These are phyloP conservation scores for Torymus aiolomorphi DNA, from an alignment of 2,888 invertebrate genomes.

Conservation along the genomic window DNA sequence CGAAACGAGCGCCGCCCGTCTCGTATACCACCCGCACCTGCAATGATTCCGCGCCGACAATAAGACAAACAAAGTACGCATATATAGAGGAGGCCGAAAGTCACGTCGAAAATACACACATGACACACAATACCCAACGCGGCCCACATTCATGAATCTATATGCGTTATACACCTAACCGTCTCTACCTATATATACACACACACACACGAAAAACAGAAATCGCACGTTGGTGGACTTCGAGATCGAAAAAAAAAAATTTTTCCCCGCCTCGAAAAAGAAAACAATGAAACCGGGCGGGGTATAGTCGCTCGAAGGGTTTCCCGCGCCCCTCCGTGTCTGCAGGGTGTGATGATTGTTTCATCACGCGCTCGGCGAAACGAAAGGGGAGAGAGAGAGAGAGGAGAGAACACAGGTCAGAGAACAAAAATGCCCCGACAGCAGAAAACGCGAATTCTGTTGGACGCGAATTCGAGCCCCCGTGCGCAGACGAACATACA, in stretches of 20 bases:
- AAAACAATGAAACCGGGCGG: slow-evolving; percentile 42
- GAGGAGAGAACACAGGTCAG: slow-evolving; percentile 23
- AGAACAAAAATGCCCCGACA: slow-evolving; percentile 61
- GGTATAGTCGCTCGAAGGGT: slow-evolving; percentile 11
- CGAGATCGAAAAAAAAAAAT: slow-evolving; percentile 25
- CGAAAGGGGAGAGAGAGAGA: slow-evolving; percentile 27
- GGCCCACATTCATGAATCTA: background rate
- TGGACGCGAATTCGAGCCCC: slow-evolving; percentile 49
- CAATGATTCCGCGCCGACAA: no score
- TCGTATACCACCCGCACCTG: no score
- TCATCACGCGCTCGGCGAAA: slow-evolving; percentile 40
- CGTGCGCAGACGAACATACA: background rate
- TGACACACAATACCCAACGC: no score
- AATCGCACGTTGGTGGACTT: background rate
- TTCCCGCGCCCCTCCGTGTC: slow-evolving; percentile 10
- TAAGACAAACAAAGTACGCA: no score
- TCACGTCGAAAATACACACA: no score
- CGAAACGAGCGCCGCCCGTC: no score
- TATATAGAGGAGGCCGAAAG: no score
- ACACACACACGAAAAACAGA: no score
- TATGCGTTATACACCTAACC: background rate
- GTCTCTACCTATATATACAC: background rate
- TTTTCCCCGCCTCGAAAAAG: slow-evolving; percentile 20
- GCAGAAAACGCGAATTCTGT: slow-evolving; percentile 63
- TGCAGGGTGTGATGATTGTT: slow-evolving; percentile 53